phyloP scores from a whole-genome alignment of 2,888 invertebrate species.

The Leptarthrus brevirostris region DNA sequence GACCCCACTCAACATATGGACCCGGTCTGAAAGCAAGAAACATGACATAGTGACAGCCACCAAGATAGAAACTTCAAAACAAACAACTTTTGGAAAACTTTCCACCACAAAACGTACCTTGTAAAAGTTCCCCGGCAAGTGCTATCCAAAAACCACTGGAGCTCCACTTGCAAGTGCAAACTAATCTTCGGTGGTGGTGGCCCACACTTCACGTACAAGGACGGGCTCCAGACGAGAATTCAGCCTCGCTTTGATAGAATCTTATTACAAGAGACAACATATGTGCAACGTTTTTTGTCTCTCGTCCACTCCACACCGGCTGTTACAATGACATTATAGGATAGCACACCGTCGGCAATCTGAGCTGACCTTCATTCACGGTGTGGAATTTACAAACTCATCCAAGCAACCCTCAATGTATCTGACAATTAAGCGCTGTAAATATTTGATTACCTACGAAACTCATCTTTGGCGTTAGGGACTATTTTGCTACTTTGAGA shows the following conservation, averaged over 20 bases:
- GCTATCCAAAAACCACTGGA: conserved; percentile 1
- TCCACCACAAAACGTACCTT: conserved; percentile 51
- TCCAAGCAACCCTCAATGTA: conserved; percentile 5
- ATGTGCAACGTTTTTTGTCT: conserved; percentile 23
- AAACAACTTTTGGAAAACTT: conserved; percentile 51
- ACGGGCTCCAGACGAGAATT: background rate
- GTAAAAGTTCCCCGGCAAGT: background rate
- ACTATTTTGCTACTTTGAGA: conserved; percentile 5
- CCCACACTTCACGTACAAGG: conserved; percentile 13
- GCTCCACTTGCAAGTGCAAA: conserved; percentile 40
- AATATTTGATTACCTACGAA: conserved; percentile 43
- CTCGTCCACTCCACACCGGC: background rate
- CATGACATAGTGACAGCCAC: conserved; percentile 40
- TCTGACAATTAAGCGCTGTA: conserved; percentile 39
- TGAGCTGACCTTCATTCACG: conserved; percentile 20
- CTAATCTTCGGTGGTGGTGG: conserved; percentile 20
- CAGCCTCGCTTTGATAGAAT: background rate
- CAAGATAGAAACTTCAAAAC: conserved; percentile 49
- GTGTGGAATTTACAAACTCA: background rate
- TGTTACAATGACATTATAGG: background rate
- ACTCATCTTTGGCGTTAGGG: conserved; percentile 17
- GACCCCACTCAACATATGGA: conserved; percentile 7
- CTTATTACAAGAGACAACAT: conserved; percentile 40
- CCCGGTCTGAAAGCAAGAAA: conserved; percentile 17
- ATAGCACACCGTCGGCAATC: background rate